Base-by-base conservation (phyloP, 2,113 vertebrate species). In the Notothenia rossii region DNA sequence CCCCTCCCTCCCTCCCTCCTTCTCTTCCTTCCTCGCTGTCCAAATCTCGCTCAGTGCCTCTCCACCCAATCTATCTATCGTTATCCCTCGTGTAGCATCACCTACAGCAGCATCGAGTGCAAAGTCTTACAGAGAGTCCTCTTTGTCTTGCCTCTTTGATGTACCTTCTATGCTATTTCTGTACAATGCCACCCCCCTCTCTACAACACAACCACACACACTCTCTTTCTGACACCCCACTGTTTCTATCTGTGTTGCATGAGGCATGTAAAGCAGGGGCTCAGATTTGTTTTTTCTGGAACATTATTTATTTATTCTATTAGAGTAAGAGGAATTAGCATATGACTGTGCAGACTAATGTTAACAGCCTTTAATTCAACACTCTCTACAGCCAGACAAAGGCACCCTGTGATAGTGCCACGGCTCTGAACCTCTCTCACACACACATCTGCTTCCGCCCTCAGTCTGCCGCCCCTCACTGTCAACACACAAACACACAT, bases 261-360 rank as follows among this genome's bases (percentile, higher is more conserved):
- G 63, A 70, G 13, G 84, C 82, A 90, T 88, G 81, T 76, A 78
- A 88, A 92, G 86, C 88, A 88, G 85, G 64, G 85, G 51, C 69
- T 90, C 85, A 79, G 84, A 89, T 89, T 83, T 90, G 82, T 90
- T 91, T 90, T 91, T 91, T 91, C 81, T 87, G 74, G 77, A 82
- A 78, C 85, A 91, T 94, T 80, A 93, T 94, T 93, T 94, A 94
- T 95, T 93, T 89, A 93, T 94, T 90, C 87, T 82, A 88, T 89
- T 71, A 68, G 86, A 87, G 86, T 79, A 72, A 73, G 76, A 71
- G 65, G 73, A 77, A 95, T 95, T 95, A 94, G 92, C 93, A 95
- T 94, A 85, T 81, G 85, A 91, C 89, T 87, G 88, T 69, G 85
- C 68, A 74, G 82, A 85, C 81, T 79, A 88, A 90, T 87, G 89